Evolutionary conservation across 2,888 invertebrate species (phyloP), one percentile per base, ranked within the genome.

Genomic region (Andrena praecox): DNA sequence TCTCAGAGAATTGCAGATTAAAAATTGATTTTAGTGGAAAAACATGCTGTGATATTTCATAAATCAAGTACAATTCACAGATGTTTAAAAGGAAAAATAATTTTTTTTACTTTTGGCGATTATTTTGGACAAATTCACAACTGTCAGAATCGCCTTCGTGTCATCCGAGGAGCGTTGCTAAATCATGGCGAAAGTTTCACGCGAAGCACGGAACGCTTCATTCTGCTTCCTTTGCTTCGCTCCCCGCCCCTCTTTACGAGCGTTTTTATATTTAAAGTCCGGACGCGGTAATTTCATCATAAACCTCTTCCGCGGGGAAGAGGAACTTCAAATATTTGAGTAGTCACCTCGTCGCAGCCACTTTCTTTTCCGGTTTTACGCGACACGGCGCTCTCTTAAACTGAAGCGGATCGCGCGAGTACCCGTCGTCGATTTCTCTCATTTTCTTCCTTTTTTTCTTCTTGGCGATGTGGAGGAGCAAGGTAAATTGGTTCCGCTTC

Each of bases 261-360:
- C 31, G 4, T 31, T 67, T 66, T 67, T 67, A 16, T 67, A 66
- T 60, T 67, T 54, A 54, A 29, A 77, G 48, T 48, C 24, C 20
- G 7, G 66, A 33, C 31, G 48, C 31, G 29, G 70, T 60, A 66
- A 79, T 69, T 77, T 79, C 59, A 60, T 77, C 50, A 64, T 59
- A 64, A 76, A 71, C 27, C 70, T 71, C 20, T 50, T 70, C 64
- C 48, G 10, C 12, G 27, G 31, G 52, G 7, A 31, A 63, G 63
- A 56, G 56, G 54, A 75, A 75, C 33, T 75, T 63, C 78, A 75
- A 75, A 78, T 78, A 78, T 78, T 78, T 78, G 78, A 75, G 75
- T 62, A 68, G 33, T 27, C 56, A 56, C 56, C 42, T 52, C 52
- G 48, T 68, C 66, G 66, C 1, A 27, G 70, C 52, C 27, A 48